Evolutionary conservation across 2,113 vertebrate species (phyloP).

Genomic region (Seriola aureovittata): DNA sequence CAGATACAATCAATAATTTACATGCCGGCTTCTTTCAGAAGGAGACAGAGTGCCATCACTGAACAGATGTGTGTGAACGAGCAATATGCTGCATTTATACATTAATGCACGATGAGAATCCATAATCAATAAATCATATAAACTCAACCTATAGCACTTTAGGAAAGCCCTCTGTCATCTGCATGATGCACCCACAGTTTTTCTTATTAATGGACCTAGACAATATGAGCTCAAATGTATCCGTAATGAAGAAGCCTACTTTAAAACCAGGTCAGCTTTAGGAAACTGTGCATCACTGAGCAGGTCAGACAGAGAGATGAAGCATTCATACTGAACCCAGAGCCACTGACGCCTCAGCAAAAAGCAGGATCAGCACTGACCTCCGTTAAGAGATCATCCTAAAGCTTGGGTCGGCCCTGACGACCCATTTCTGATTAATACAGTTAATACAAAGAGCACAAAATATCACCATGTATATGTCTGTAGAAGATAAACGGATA

Average conservation of each 20-base stretch:
- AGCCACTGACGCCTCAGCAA: neutral
- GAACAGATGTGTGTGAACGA: neutral
- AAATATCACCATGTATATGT: neutral
- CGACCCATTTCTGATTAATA: neutral
- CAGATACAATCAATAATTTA: constrained; percentile 32
- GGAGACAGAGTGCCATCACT: neutral
- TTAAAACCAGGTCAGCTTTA: too few relatives aligned
- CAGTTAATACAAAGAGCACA: neutral
- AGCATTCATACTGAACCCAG: neutral
- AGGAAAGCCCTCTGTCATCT: neutral
- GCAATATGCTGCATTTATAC: neutral
- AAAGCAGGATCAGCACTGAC: neutral
- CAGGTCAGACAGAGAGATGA: neutral
- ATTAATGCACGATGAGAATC: neutral
- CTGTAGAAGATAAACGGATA: neutral
- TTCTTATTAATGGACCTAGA: neutral
- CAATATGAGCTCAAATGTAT: neutral
- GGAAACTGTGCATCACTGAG: neutral
- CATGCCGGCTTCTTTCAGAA: neutral
- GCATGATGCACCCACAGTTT: neutral
- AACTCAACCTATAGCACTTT: constrained; percentile 4
- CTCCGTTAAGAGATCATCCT: neutral
- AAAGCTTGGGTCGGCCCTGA: neutral
- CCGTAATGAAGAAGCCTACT: too few relatives aligned
- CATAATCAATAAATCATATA: neutral